Evolutionary conservation across 2,888 invertebrate genomes (phyloP).

Genomic region (Azorinus chamasolen): DNA sequence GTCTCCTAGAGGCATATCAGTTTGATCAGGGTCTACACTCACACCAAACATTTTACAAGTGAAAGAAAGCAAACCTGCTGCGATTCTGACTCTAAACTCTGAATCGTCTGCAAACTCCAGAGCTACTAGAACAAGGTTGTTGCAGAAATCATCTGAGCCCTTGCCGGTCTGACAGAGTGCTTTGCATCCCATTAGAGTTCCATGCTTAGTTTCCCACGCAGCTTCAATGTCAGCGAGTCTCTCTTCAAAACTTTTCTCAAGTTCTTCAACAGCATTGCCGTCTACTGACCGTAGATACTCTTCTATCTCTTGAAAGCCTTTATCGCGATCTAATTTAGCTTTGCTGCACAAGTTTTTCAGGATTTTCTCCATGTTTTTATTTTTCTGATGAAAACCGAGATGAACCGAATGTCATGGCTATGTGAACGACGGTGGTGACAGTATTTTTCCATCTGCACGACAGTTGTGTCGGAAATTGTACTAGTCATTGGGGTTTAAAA

Average conservation of each 20-base stretch:
- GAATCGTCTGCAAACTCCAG: slow-evolving; percentile 84
- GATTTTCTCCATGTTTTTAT: slow-evolving; percentile 75
- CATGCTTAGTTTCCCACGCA: slow-evolving; percentile 87
- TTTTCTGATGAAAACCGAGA: neutral
- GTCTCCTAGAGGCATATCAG: too few relatives aligned
- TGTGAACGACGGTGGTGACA: too few relatives aligned
- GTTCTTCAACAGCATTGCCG: slow-evolving; percentile 60
- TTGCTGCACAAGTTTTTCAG: slow-evolving; percentile 78
- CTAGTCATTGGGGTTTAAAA: too few relatives aligned
- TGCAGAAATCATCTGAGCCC: slow-evolving; percentile 79
- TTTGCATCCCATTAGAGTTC: slow-evolving; percentile 86
- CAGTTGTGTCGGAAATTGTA: too few relatives aligned
- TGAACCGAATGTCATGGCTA: neutral
- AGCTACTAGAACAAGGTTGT: slow-evolving; percentile 77
- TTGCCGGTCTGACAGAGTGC: slow-evolving; percentile 75
- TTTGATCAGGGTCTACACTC: too few relatives aligned
- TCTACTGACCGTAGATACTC: slow-evolving; percentile 59
- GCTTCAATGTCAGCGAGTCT: slow-evolving; percentile 72
- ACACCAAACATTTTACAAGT: too few relatives aligned
- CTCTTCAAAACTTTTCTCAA: slow-evolving; percentile 73
- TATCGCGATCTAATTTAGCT: slow-evolving; percentile 85
- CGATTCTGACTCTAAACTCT: slow-evolving; percentile 87
- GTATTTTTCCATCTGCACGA: too few relatives aligned
- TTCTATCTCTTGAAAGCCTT: slow-evolving; percentile 78
- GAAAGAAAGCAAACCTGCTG: slow-evolving; percentile 86